These are phyloP conservation scores for Antedon mediterranea DNA, from an alignment of 53 echinoderm and acorn worm species.

Conservation along the genomic window DNA sequence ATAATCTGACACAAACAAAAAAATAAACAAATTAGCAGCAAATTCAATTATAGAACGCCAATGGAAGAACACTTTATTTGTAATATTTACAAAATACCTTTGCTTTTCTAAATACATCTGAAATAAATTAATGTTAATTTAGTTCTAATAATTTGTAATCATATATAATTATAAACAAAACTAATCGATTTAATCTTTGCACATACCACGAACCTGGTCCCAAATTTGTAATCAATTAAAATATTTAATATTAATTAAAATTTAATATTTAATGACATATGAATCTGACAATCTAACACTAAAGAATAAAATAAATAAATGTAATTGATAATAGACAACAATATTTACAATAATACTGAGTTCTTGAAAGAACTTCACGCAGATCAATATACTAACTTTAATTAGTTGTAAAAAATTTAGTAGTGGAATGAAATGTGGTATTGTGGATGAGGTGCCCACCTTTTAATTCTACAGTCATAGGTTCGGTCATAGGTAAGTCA, in stretches of 20 bases:
- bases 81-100: neutral
- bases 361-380: neutral
- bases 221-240: neutral
- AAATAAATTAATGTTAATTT: neutral
- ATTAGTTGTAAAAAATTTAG: neutral
- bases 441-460: neutral
- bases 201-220: neutral
- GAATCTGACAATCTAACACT: neutral
- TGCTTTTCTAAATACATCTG: neutral
- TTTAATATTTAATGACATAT: too few relatives aligned
- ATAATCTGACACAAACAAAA: neutral
- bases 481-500: neutral
- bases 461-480: neutral
- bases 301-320: neutral
- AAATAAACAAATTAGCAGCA: neutral
- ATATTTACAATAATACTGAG: neutral
- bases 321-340: neutral
- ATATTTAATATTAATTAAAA: neutral
- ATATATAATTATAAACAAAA: slow-evolving; percentile 1
- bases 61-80: neutral
- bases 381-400: neutral
- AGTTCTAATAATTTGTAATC: neutral
- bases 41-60: neutral
- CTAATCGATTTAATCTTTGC: neutral
- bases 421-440: neutral